Base-by-base conservation (phyloP, 2,888 invertebrate genomes). In the Leptinotarsa haldemani region DNA sequence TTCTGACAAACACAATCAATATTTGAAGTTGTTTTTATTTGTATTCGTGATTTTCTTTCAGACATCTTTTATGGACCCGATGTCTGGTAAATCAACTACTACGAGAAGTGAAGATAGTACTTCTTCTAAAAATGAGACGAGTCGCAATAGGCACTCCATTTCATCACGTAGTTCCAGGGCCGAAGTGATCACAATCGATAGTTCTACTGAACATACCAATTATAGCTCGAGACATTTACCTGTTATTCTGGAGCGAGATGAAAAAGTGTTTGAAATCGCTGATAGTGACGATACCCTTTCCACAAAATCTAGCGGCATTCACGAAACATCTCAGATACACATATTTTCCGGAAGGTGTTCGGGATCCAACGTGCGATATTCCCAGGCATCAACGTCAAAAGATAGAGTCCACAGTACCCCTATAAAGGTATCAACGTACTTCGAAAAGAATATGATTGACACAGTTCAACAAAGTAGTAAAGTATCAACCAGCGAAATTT, bases 261-360 rank as follows among this genome's bases (percentile, higher is more conserved):
- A 61, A 18, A 61, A 12, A 61, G 7, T 58, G 13, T 22, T 9
- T 30, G 40, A 61, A 40, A 30, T n/a, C n/a, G 61, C 25, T 2
- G 15, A 15, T 16, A 40, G 5, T 1, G 7, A 40, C 13, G 61
- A 61, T 16, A 30, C 12, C 12, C 16, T 61, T 61, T 61, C 61
- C 40, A 13, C 69, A 12, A 22, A 52, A 47, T n/a, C 46, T 16
- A 65, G 53, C 18, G 48, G 13, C 20, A 65, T 48, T 25, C 56
- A 52, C 7, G 73, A 56, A 25, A 25, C 65, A 9, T 20, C 47
- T 22, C 22, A 20, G 7, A 64, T 67, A 30, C 68, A 69, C 18
- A 64, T 69, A 65, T n/a, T 73, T 12, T 73, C 73, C 1, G 69
- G 69, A n/a, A 61, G 69, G 30, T 73, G 69, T 40, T 65, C 65